Percentiles rank a stretch among this genome's conserved stretches.
These are phyloP conservation scores for Montipora efflorescens DNA, from an alignment of 64 coral and sea anemone species.

Conservation along the genomic window DNA sequence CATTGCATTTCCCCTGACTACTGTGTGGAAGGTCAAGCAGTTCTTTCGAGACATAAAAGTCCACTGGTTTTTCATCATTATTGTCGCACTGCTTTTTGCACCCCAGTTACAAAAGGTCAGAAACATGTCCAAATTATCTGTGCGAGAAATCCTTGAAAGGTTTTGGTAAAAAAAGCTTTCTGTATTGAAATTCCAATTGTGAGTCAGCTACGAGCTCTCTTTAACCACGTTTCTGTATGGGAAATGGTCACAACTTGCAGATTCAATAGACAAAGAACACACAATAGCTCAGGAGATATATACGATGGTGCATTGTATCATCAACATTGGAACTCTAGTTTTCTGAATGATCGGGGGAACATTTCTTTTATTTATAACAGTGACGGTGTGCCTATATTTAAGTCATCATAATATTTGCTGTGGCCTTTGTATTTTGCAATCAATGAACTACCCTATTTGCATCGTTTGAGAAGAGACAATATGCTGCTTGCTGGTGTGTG, in stretches of 20 bases:
- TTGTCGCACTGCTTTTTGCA: not conserved
- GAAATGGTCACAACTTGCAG: not conserved
- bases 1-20: no score
- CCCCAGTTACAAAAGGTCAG: not conserved
- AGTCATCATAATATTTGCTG: conserved; percentile 52
- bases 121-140: not conserved
- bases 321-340: not conserved
- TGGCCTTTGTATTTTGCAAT: conserved; percentile 62
- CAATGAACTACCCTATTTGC: conserved; percentile 60
- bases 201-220: not conserved
- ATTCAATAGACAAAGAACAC: not conserved
- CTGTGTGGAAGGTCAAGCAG: conserved; percentile 11
- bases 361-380: conserved; percentile 64
- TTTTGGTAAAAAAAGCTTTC: not conserved
- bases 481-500: conserved; percentile 74
- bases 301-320: conserved; percentile 53
- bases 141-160: not conserved
- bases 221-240: not conserved
- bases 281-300: conserved; percentile 28
- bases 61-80: conserved; percentile 32
- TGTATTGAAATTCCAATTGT: not conserved
- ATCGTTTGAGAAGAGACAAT: conserved; percentile 52
- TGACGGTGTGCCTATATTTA: conserved; percentile 65
- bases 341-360: not conserved
- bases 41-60: not conserved